Conservation (phyloP, 2,113 vertebrate genomes). For the Siniperca knerii region DNA sequence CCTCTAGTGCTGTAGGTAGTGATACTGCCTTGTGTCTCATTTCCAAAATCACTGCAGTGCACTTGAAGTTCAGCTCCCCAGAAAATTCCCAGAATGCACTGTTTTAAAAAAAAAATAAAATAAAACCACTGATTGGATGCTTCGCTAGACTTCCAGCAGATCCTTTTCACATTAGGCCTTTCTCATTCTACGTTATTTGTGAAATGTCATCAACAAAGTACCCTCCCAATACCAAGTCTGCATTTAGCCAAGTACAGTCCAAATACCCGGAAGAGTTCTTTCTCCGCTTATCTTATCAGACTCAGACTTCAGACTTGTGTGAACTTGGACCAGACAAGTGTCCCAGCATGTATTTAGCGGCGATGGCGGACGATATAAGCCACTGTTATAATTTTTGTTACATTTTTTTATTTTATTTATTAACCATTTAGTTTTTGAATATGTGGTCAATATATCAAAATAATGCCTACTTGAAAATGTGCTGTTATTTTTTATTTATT, state of each 20-base stretch:
- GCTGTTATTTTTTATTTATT: too few species aligned
- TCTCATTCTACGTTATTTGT: neutral
- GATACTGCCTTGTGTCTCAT: constrained; percentile 19
- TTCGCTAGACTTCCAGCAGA: neutral
- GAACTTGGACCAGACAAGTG: neutral
- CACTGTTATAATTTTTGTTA: neutral
- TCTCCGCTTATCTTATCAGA: neutral
- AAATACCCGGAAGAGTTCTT: neutral
- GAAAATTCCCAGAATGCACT: neutral
- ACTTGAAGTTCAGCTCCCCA: constrained; percentile 20
- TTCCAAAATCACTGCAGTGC: constrained; percentile 34
- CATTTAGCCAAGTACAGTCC: constrained; percentile 8
- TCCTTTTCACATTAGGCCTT: neutral
- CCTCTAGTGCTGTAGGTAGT: constrained; percentile 34
- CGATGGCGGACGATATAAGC: neutral
- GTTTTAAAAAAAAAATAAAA: neutral
- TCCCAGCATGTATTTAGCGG: neutral
- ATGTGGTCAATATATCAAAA: too few species aligned
- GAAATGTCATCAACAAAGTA: neutral
- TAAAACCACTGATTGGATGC: neutral
- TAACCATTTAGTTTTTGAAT: too few species aligned
- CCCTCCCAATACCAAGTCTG: neutral
- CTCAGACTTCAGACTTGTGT: too few species aligned
- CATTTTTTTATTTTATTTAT: neutral
- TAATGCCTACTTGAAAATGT: too few species aligned